A percentile compares a stretch with the other conserved stretches of the same genome.
Conservation (phyloP, 2,797 vertebrate species). For the Sarcophilus harrisii region DNA sequence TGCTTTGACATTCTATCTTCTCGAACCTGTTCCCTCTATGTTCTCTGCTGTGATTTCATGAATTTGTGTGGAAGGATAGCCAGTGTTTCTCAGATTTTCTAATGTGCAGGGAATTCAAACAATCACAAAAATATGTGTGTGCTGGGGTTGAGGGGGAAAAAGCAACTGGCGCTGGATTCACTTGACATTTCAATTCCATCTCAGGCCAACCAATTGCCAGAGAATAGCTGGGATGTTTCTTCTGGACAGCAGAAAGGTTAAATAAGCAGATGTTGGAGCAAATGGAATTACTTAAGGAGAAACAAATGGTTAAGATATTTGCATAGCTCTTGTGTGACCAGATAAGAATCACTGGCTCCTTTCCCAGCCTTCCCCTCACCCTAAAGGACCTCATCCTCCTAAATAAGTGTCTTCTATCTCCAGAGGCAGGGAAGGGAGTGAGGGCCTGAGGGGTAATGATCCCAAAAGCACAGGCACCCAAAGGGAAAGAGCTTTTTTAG, state of each 20-base stretch:
- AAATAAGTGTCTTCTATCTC: not conserved
- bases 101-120: not conserved
- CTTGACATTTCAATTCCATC: not conserved
- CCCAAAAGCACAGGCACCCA: not conserved
- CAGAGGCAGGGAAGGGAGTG: not conserved
- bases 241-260: not conserved
- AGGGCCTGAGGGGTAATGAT: not conserved
- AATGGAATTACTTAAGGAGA: not conserved
- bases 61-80: not conserved
- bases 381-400: not conserved
- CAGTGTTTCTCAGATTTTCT: not conserved
- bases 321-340: not conserved
- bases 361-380: not conserved
- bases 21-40: not conserved
- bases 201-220: not conserved
- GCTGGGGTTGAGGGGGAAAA: not conserved
- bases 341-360: not conserved
- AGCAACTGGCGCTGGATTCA: not conserved
- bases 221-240: not conserved
- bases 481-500: not conserved
- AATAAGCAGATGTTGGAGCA: not conserved
- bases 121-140: not conserved
- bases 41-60: not conserved
- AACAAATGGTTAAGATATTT: slow-evolving; percentile 1
- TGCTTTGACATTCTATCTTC: not conserved